Evolutionary conservation across 2,888 invertebrate genomes (phyloP), one percentile per base, ranked within the genome.

Genomic region (Heliconius cydno): DNA sequence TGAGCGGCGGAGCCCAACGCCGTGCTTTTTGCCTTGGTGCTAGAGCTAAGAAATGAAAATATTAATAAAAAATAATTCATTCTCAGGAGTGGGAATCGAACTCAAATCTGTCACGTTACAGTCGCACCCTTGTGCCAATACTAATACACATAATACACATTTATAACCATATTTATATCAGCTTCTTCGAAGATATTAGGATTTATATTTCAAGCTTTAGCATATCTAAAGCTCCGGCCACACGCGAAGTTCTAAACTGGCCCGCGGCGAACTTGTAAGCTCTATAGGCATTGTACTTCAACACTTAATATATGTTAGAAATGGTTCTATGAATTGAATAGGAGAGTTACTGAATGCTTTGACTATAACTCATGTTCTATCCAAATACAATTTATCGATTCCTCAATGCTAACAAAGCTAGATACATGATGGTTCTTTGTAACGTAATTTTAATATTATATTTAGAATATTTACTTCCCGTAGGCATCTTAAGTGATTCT

Each of bases 261-360:
- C 93, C 92, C 85, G 89, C 88, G 89, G 93, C 91, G 86, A 82
- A 81, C 68, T 30, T 57, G 68, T 70, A 81, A 76, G 72, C 84
- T 91, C 88, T 92, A 92, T 92, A 89, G 88, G 85, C 90, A 92
- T 92, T 94, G 92, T 92, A 85, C 73, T 77, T 81, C 71, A 79
- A 82, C 78, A 70, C 82, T 79, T 79, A 82, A 87, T 86, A 89
- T 90, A 89, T 89, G 90, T 87, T 85, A 87, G 84, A 88, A 88
- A 90, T 91, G 87, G 89, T 87, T 87, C 87, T 90, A 92, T 91
- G 91, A 92, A 92, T 79, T 76, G 71, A 76, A 79, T 79, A 80
- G 75, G 19, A 66, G 46, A 75, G 63, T 66, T 65, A 75, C 65
- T 41, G 63, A 75, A 63, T 4, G 22, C 65, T 28, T 65, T 13